Base-by-base conservation (phyloP, 2,888 invertebrate genomes). In the Torymus tubicola region DNA sequence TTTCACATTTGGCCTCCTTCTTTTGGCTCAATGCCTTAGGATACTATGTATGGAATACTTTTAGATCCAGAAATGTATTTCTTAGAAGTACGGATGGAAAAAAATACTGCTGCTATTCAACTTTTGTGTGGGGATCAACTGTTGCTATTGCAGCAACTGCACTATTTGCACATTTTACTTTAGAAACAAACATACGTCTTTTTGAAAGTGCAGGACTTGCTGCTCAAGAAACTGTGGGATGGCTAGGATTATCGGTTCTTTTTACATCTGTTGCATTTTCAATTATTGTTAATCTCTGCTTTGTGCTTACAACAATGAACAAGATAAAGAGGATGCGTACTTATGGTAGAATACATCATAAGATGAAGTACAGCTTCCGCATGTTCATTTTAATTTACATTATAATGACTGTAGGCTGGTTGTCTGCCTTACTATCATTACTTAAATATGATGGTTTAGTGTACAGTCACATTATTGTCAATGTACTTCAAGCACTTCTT, bases 1-100 rank as follows among this genome's bases (percentile, higher is more conserved):
- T 96, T 74, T 95, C 96, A 86, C 91, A 96, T 74, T 88, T 96
- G 84, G 96, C 95, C 53, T 95, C 96, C 71, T 96, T 96, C 91
- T 96, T 96, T 88, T 97, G 97, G 97, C 91, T 97, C 2, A 96
- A 96, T 85, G 96, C 96, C 88, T 93, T 96, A 82, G 96, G 96
- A 70, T 97, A 96, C 89, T 96, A 96, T 89, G 95, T 96, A 82
- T 97, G 96, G 96, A 96, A 95, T 89, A 96, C 96, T 0, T 96
- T 97, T 89, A 95, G 96, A 86, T 96, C 96, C 5, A 92, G 96
- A 67, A 96, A 96, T 89, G 96, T 97, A 3, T 97, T 96, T 86
- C 91, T 97, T 4, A 92, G 96, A 77, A 96, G 96, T 78, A 96
- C 96, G 0, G 96, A 97, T 90, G 96, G 96, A 0, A 93, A 95